Evolutionary conservation across 1,140 invertebrate species (phyloP).

Genomic region (Sminthurides bifidus): DNA sequence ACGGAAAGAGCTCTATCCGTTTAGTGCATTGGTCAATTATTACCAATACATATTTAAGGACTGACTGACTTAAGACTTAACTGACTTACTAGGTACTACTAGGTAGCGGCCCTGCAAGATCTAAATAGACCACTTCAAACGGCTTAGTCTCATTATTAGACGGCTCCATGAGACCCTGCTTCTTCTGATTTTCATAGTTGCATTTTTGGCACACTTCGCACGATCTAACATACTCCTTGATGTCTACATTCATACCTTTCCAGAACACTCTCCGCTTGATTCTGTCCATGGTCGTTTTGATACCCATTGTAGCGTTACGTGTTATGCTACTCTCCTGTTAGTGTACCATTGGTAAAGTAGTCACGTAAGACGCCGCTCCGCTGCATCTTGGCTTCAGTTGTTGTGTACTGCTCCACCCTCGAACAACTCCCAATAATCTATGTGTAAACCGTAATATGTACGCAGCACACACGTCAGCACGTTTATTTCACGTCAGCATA

Average conservation of each 20-base stretch:
- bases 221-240: constrained; percentile 17
- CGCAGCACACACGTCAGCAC: too few relatives aligned
- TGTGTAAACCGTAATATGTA: too few relatives aligned
- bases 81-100: too few relatives aligned
- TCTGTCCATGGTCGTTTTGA: background rate
- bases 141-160: background rate
- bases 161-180: constrained; percentile 1
- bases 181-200: constrained; percentile 2
- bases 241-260: constrained; percentile 17
- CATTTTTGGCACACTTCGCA: constrained; percentile 23
- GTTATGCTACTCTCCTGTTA: too few relatives aligned
- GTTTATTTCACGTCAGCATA: too few relatives aligned
- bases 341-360: too few relatives aligned
- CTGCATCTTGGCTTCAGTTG: too few relatives aligned
- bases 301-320: constrained; percentile 3
- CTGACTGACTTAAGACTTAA: too few relatives aligned
- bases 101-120: constrained; percentile 24
- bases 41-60: background rate
- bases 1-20: constrained; percentile 17
- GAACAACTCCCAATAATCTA: too few relatives aligned
- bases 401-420: too few relatives aligned
- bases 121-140: constrained; percentile 17
- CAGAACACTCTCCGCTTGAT: constrained; percentile 14
- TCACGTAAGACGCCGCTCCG: too few relatives aligned
- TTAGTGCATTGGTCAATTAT: too few relatives aligned